phyloP scores from a whole-genome alignment of 1,140 invertebrate genomes.

The Papilio dardanus region DNA sequence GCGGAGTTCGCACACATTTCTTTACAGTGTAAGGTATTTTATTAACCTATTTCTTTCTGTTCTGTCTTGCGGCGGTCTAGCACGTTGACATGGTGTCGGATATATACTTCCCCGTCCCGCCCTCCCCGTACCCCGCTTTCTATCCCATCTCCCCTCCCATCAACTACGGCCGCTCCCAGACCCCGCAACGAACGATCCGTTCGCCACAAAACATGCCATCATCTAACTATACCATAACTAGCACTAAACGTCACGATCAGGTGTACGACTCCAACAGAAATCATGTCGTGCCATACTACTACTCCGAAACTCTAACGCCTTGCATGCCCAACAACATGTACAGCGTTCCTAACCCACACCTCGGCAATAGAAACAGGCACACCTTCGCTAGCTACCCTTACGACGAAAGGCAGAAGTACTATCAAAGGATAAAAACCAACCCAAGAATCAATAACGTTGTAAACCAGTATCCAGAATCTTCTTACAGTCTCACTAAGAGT shows the following conservation, averaged over 20 bases:
- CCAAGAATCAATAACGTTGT: constrained; percentile 56
- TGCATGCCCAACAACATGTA: constrained; percentile 74
- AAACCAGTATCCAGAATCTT: constrained; percentile 58
- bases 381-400: constrained; percentile 61
- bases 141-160: constrained; percentile 76
- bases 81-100: constrained; percentile 89
- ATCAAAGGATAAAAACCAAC: constrained; percentile 55
- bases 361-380: constrained; percentile 61
- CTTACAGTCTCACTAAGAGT: constrained; percentile 55
- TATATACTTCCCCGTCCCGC: constrained; percentile 84
- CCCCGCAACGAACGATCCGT: constrained; percentile 58
- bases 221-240: constrained; percentile 57
- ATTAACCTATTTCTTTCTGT: constrained; percentile 79
- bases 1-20: constrained; percentile 36
- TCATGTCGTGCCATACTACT: constrained; percentile 77
- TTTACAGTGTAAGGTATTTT: constrained; percentile 46
- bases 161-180: constrained; percentile 60
- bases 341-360: constrained; percentile 63
- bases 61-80: constrained; percentile 82
- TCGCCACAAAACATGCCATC: constrained; percentile 61
- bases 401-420: constrained; percentile 61
- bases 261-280: constrained; percentile 77
- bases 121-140: constrained; percentile 71
- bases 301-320: constrained; percentile 72
- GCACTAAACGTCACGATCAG: constrained; percentile 65